Evolutionary conservation across 2,888 invertebrate genomes (phyloP).

Genomic region (Dryobotodes eremita): DNA sequence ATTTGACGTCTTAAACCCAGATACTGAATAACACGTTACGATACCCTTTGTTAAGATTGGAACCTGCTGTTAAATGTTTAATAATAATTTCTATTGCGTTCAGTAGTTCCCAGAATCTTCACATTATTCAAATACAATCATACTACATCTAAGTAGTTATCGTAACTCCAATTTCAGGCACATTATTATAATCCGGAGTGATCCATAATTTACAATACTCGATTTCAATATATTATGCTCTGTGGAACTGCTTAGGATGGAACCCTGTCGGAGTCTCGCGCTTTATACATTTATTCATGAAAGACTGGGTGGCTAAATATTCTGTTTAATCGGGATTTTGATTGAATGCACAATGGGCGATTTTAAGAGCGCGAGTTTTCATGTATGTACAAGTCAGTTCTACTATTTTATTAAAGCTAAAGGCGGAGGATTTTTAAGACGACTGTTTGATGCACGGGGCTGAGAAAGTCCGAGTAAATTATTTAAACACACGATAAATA

Average conservation of each 20-base stretch:
- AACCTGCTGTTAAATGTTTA: neutral
- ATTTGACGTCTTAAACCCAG: neutral
- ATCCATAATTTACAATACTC: constrained; percentile 62
- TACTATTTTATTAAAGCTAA: neutral
- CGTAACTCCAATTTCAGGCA: constrained; percentile 28
- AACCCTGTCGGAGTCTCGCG: constrained; percentile 47
- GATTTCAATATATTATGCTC: constrained; percentile 65
- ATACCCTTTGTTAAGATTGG: neutral
- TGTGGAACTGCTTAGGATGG: constrained; percentile 31
- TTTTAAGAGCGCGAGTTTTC: neutral
- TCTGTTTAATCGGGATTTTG: neutral
- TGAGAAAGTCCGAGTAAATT: neutral
- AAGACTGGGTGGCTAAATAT: constrained; percentile 17
- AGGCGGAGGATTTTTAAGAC: neutral
- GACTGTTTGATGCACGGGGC: neutral
- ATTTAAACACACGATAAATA: neutral
- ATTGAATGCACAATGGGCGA: neutral
- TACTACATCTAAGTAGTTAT: constrained; percentile 20
- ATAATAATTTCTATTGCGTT: neutral
- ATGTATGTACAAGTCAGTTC: neutral
- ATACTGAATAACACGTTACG: neutral
- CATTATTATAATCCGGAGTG: constrained; percentile 44
- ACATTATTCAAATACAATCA: constrained; percentile 7
- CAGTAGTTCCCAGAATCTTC: neutral
- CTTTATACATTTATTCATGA: constrained; percentile 66